Conservation (phyloP, 2,888 invertebrate genomes). For the Acronicta aceris region DNA sequence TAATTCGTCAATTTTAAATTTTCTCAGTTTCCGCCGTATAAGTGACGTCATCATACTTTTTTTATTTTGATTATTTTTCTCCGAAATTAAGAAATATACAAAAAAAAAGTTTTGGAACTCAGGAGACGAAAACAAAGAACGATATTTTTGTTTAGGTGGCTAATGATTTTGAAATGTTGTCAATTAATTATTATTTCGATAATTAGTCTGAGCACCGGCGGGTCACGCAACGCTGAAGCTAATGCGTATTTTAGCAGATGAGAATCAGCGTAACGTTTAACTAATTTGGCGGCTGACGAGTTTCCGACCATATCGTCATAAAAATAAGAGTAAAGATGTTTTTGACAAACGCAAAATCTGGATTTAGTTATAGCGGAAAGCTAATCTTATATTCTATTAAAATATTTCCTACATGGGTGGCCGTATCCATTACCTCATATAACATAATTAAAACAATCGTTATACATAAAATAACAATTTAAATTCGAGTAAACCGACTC, state of each 20-base stretch:
- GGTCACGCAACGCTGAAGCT: neutral
- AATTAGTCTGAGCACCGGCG: neutral
- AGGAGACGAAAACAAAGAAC: too few relatives aligned
- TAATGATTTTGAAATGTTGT: neutral
- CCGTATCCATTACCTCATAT: slow-evolving; percentile 15
- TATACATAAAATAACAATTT: slow-evolving; percentile 26
- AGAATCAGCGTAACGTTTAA: too few relatives aligned
- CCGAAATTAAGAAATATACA: too few relatives aligned
- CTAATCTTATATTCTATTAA: slow-evolving; percentile 17
- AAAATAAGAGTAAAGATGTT: neutral
- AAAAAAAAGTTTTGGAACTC: too few relatives aligned
- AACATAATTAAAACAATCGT: slow-evolving; percentile 19
- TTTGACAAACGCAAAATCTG: too few relatives aligned
- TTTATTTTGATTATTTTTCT: too few relatives aligned
- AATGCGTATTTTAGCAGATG: neutral
- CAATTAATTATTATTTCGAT: neutral
- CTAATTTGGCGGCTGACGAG: too few relatives aligned
- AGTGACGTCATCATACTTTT: too few relatives aligned
- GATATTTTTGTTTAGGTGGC: too few relatives aligned
- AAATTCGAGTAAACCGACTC: slow-evolving; percentile 33
- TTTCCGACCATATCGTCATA: neutral
- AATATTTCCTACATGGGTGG: slow-evolving; percentile 20
- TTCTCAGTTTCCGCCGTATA: too few relatives aligned
- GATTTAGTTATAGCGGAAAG: neutral
- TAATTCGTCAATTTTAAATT: too few relatives aligned